Conservation (phyloP, 2,797 vertebrate species). For the Siniperca undulata region DNA sequence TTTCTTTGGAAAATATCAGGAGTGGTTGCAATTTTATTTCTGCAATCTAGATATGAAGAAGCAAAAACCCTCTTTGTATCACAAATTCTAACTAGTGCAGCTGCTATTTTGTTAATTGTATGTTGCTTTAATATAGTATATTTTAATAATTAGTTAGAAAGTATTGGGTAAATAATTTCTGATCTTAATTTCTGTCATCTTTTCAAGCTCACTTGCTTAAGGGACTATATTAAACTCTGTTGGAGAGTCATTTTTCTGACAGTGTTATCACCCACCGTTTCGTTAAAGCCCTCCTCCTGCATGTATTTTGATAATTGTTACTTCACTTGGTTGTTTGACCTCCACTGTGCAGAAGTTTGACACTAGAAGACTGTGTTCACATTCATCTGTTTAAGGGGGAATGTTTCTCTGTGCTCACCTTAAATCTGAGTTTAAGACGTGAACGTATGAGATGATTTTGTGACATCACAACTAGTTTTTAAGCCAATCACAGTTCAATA, state of each 20-base stretch:
- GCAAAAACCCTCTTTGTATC: neutral
- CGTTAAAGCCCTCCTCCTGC: neutral
- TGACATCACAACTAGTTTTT: neutral
- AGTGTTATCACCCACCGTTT: neutral
- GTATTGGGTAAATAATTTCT: neutral
- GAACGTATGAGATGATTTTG: neutral
- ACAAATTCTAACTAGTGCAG: neutral
- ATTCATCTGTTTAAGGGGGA: neutral
- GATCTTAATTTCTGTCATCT: neutral
- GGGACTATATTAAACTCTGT: neutral
- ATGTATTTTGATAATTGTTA: neutral
- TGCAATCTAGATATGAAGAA: neutral
- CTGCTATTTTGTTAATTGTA: neutral
- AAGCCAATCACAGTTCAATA: neutral
- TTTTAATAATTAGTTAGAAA: neutral
- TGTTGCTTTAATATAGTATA: neutral
- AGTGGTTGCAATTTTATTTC: neutral
- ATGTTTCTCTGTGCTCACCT: neutral
- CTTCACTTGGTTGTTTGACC: neutral
- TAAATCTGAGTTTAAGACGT: neutral
- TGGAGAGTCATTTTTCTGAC: neutral
- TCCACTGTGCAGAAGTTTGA: slow-evolving; percentile 4
- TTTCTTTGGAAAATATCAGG: slow-evolving; percentile 6
- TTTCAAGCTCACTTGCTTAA: neutral
- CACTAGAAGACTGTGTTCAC: neutral